phyloP scores from a whole-genome alignment of 2,113 vertebrate species.

The Choloepus hoffmanni region DNA sequence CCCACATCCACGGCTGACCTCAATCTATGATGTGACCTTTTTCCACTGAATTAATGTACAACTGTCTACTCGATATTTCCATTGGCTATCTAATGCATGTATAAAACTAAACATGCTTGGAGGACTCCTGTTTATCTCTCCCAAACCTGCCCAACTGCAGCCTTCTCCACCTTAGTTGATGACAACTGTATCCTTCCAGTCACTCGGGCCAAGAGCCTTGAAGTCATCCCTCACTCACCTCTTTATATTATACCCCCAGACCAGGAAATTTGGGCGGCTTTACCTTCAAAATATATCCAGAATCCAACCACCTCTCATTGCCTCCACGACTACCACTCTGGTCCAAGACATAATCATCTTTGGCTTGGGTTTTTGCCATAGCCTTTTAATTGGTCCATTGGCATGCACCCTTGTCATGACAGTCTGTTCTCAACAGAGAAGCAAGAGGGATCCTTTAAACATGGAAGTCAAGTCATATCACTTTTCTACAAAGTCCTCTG shows the following conservation, averaged over 20 bases:
- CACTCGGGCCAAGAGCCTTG: background rate
- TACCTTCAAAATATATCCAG: background rate
- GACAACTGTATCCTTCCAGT: background rate
- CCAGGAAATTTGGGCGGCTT: background rate
- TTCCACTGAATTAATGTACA: background rate
- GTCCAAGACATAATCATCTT: background rate
- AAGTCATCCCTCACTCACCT: background rate
- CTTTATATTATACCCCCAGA: background rate
- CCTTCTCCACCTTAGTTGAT: background rate
- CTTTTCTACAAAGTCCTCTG: background rate
- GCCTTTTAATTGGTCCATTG: background rate
- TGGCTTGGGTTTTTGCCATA: background rate
- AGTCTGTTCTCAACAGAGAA: background rate
- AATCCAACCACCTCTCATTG: background rate
- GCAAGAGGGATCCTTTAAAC: background rate
- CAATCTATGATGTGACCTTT: background rate
- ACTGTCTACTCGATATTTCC: background rate
- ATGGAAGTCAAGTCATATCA: background rate
- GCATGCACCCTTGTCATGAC: background rate
- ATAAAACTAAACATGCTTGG: background rate
- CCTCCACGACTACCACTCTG: background rate
- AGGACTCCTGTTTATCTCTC: background rate
- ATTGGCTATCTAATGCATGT: background rate
- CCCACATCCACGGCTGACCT: background rate
- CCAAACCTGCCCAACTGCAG: background rate